A percentile compares a stretch with the other conserved stretches of the same genome.
These are phyloP conservation scores for Cichlasoma orientale DNA, from an alignment of 2,797 vertebrate species.

Conservation along the genomic window DNA sequence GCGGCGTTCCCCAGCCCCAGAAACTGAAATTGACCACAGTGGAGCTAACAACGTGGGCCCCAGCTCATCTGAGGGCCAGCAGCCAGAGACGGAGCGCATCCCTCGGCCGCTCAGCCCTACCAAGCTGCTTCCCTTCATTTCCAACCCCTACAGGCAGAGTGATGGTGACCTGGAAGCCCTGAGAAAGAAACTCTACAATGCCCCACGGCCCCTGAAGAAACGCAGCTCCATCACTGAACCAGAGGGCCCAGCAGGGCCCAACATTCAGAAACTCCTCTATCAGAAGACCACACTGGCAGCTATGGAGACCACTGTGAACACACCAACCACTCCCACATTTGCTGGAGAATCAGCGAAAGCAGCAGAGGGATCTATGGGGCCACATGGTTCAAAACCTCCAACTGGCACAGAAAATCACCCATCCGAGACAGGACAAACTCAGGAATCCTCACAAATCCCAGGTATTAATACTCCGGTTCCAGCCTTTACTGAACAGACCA, in stretches of 20 bases:
- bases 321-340: constrained; percentile 70
- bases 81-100: constrained; percentile 86
- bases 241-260: constrained; percentile 93
- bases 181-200: constrained; percentile 92
- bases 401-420: constrained; percentile 38
- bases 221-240: constrained; percentile 98
- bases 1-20: constrained; percentile 72
- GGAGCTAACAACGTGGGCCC: constrained; percentile 46
- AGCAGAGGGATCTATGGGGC: constrained; percentile 17
- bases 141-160: constrained; percentile 95
- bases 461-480: constrained; percentile 26
- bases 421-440: constrained; percentile 36
- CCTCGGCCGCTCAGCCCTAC: constrained; percentile 97
- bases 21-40: constrained; percentile 77
- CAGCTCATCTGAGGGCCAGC: constrained; percentile 64
- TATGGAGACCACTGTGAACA: constrained; percentile 88
- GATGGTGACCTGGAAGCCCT: constrained; percentile 94
- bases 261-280: constrained; percentile 97
- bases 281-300: constrained; percentile 95
- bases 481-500: constrained; percentile 39
- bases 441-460: constrained; percentile 58
- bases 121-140: constrained; percentile 94
- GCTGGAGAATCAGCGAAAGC: constrained; percentile 72
- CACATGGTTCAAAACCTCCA: constrained; percentile 9
- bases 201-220: constrained; percentile 93